Percentiles rank a stretch among this genome's conserved stretches.
These are phyloP conservation scores for Ditula angustiorana DNA, from an alignment of 2,888 invertebrate genomes.

Conservation along the genomic window DNA sequence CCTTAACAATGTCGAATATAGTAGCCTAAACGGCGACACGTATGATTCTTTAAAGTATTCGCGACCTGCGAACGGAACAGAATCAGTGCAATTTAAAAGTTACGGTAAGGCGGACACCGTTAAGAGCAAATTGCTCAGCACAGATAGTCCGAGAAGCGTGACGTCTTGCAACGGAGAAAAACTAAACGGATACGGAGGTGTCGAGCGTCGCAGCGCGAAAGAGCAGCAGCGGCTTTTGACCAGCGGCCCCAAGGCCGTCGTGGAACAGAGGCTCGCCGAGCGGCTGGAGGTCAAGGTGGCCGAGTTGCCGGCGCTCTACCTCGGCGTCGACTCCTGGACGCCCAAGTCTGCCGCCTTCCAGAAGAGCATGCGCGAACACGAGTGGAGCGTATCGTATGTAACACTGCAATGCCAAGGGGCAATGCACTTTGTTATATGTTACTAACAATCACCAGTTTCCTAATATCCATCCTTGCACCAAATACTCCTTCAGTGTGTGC, in stretches of 20 bases:
- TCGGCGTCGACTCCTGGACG: slow-evolving; percentile 90
- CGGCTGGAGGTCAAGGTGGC: slow-evolving; percentile 82
- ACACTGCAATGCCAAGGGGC: slow-evolving; percentile 43
- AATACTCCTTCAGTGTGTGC: slow-evolving; percentile 46
- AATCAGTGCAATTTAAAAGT: slow-evolving; percentile 81
- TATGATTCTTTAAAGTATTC: slow-evolving; percentile 83
- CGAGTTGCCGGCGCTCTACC: slow-evolving; percentile 89
- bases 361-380: slow-evolving; percentile 84
- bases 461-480: slow-evolving; percentile 2
- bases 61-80: slow-evolving; percentile 81
- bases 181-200: slow-evolving; percentile 69
- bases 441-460: slow-evolving; percentile 27
- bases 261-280: slow-evolving; percentile 80
- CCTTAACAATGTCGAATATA: slow-evolving; percentile 76
- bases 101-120: slow-evolving; percentile 81
- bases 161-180: slow-evolving; percentile 80
- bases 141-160: slow-evolving; percentile 81
- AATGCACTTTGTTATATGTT: slow-evolving; percentile 21
- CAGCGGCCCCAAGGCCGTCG: slow-evolving; percentile 75
- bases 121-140: slow-evolving; percentile 81
- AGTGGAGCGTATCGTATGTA: slow-evolving; percentile 86
- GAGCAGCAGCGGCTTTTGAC: slow-evolving; percentile 73
- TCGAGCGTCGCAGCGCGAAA: slow-evolving; percentile 69
- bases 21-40: slow-evolving; percentile 77
- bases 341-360: slow-evolving; percentile 88